A percentile compares a stretch with the other conserved stretches of the same genome.
Conservation (phyloP, 2,888 invertebrate genomes). For the Drosophila monieri region DNA sequence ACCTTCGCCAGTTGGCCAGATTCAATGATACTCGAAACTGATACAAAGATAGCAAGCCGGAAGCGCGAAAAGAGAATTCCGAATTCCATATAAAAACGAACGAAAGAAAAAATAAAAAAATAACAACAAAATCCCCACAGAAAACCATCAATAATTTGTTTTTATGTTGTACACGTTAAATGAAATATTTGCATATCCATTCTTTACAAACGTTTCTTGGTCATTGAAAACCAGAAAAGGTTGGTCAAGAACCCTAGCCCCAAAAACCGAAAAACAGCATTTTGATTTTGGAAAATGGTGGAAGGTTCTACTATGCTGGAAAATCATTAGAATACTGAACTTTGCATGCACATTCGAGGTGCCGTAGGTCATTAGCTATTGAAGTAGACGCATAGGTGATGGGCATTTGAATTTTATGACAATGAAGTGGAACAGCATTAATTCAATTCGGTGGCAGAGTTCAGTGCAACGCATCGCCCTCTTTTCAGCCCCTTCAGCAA, state of each 20-base stretch:
- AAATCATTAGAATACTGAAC: background rate
- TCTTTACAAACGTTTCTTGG: constrained; percentile 24
- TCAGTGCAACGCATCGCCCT: constrained; percentile 10
- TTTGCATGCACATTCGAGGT: background rate
- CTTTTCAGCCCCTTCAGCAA: background rate
- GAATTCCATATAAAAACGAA: constrained; percentile 23
- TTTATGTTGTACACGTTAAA: constrained; percentile 34
- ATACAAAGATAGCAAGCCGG: constrained; percentile 61
- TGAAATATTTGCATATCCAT: constrained; percentile 43
- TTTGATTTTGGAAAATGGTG: constrained; percentile 5
- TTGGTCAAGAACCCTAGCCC: constrained; percentile 11
- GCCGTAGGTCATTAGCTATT: constrained; percentile 5
- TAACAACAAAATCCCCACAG: constrained; percentile 33
- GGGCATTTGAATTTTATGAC: constrained; percentile 19
- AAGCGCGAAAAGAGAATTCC: constrained; percentile 48
- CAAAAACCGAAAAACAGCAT: background rate
- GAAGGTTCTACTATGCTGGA: constrained; percentile 2
- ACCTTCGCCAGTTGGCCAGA: constrained; percentile 64
- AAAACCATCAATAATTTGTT: constrained; percentile 56
- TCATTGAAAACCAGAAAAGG: constrained; percentile 28
- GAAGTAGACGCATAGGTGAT: background rate
- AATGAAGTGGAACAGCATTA: constrained; percentile 2
- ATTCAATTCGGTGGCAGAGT: constrained; percentile 5
- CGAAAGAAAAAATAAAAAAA: constrained; percentile 12
- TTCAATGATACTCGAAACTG: constrained; percentile 56